A percentile compares a stretch with the other conserved stretches of the same genome.
phyloP scores from a whole-genome alignment of 2,888 invertebrate species.

The Fissipunctia ypsillon region DNA sequence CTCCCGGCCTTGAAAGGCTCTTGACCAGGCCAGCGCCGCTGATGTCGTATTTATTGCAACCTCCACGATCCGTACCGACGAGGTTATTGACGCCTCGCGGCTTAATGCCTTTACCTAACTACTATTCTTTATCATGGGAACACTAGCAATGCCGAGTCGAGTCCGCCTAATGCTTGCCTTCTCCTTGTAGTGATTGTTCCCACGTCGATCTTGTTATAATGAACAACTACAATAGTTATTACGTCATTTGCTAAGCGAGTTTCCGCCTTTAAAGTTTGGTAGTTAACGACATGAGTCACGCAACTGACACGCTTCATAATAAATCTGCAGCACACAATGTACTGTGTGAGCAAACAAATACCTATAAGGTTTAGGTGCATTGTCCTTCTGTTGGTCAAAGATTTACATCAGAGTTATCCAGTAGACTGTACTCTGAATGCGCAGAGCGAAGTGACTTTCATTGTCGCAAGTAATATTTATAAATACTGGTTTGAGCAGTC shows the following conservation, averaged over 20 bases:
- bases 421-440: conserved; percentile 39
- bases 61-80: conserved; percentile 89
- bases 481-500: conserved; percentile 85
- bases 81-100: conserved; percentile 89
- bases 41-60: conserved; percentile 90
- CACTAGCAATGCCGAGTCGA: conserved; percentile 73
- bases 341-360: conserved; percentile 68
- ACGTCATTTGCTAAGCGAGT: conserved; percentile 87
- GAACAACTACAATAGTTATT: conserved; percentile 89
- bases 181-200: conserved; percentile 88
- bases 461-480: conserved; percentile 81
- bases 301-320: conserved; percentile 83
- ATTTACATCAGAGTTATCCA: conserved; percentile 47
- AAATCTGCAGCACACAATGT: conserved; percentile 78
- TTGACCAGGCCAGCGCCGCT: conserved; percentile 89
- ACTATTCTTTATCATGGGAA: conserved; percentile 84
- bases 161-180: conserved; percentile 79
- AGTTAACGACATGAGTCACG: conserved; percentile 88
- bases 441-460: conserved; percentile 72
- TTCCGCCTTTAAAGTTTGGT: conserved; percentile 89
- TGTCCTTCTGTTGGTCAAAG: conserved; percentile 72
- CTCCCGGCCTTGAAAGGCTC: conserved; percentile 90
- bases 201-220: conserved; percentile 88
- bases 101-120: conserved; percentile 76
- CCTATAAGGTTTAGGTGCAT: conserved; percentile 71